These are phyloP conservation scores for Tragelaphus scriptus DNA, from an alignment of 2,113 vertebrate species.

Conservation along the genomic window DNA sequence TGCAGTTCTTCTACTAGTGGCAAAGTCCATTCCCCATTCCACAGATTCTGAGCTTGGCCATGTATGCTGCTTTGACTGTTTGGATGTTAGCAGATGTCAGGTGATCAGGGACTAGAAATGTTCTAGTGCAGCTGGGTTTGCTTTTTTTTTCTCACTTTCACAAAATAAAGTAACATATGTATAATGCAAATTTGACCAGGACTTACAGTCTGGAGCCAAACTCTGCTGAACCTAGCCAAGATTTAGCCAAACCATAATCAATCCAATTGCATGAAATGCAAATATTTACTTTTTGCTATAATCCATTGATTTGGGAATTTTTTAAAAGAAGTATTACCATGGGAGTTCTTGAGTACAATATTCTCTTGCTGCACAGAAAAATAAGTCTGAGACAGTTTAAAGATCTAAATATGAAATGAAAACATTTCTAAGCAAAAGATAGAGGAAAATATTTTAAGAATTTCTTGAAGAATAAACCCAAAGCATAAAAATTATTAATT, in stretches of 20 bases:
- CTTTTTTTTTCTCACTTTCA: not conserved
- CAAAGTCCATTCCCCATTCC: not conserved
- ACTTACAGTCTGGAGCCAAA: not conserved
- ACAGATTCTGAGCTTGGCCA: not conserved
- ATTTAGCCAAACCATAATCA: not conserved
- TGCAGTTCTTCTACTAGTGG: not conserved
- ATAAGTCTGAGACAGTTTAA: not conserved
- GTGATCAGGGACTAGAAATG: not conserved
- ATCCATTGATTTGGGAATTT: not conserved
- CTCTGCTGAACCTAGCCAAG: not conserved
- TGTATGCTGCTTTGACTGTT: not conserved
- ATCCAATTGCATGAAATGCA: not conserved
- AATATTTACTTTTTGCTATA: slow-evolving; percentile 26
- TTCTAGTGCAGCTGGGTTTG: not conserved
- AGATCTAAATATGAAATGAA: not conserved
- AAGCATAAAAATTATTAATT: not conserved
- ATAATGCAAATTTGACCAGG: not conserved
- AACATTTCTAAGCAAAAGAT: not conserved
- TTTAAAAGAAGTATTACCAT: not conserved
- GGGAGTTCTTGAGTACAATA: not conserved
- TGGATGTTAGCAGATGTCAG: not conserved
- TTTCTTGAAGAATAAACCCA: not conserved
- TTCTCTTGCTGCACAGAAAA: not conserved
- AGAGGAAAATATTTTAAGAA: not conserved
- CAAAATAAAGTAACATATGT: not conserved